Evolutionary conservation across 2,113 vertebrate genomes (phyloP), one percentile per base, ranked within the genome.

Genomic region (Pholis gunnellus): DNA sequence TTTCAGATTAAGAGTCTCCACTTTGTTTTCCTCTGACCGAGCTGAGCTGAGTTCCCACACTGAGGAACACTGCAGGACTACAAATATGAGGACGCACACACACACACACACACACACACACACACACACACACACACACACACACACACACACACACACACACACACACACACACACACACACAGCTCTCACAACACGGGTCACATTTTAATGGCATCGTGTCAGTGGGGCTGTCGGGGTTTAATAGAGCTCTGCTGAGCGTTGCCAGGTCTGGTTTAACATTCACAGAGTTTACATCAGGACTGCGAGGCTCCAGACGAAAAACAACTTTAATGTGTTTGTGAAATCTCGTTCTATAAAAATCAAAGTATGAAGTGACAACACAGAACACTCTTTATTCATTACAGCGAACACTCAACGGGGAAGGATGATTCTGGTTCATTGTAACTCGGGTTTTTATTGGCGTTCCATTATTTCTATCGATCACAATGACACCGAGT

Each of bases 191-290:
- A 59, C 78, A 71, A 75, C 86, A 59, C 54, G 9, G 79, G 81
- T 77, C 83, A 89, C 75, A 86, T 85, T 89, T 86, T 63, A 79
- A 82, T 87, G 71, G 82, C 78, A 68, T 72, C 79, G 20, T 81
- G 82, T 79, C 81, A 84, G 42, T 42, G 83, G 66, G 56, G 76
- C 46, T 75, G 77, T 64, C 79, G 69, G 85, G 69, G 76, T 82
- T 85, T 83, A 88, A 87, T 83, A 71, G 76, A 77, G 66, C 81
- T 81, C 56, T 46, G 74, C 63, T 31, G 56, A 78, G 69, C 56
- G 63, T 78, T 72, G 65, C 79, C 75, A 76, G 72, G 72, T 82
- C 56, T 67, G 81, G n/a, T 79, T 72, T 76, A 73, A 66, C 70
- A 66, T 75, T 73, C 78, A 76, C 59, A 72, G 15, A 64, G 31